Evolutionary conservation across 2,113 vertebrate species (phyloP), one percentile per base, ranked within the genome.

Genomic region (Daphoenositta chrysoptera): DNA sequence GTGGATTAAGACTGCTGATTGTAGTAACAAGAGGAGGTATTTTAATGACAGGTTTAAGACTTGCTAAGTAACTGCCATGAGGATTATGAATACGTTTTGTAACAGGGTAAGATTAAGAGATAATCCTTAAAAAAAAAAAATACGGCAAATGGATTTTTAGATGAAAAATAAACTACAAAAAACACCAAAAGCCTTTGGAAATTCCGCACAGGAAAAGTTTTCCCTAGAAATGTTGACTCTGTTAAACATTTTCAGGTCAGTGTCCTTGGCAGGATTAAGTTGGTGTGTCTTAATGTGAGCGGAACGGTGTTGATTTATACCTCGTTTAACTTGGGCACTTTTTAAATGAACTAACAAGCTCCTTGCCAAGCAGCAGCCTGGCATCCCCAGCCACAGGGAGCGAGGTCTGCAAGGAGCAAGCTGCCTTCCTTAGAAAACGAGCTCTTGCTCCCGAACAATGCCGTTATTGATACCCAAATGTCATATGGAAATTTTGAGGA

Each of bases 11-110:
- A 40, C 91, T 92, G 92, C 82, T 96, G 95, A 95, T 96, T 87
- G 91, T 96, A 91, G 93, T 78, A 95, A 92, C 95, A 91, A 89
- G 90, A 97, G 88, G 87, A 95, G 58, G 65, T 88, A 87, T 30
- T 73, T 96, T 93, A 97, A 96, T 97, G 97, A 98, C 97, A 98
- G 96, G 93, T 97, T 98, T 98, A 98, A 98, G 96, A 98, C 90
- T 97, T 98, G 95, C 94, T 97, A 97, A 97, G 94, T 96, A 95
- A 95, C 94, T 96, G 94, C 88, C 85, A 73, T 50, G 76, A 95
- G 87, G 88, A 95, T 96, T 96, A 94, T 95, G 83, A 95, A 97
- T 96, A 95, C 56, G 63, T 89, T 92, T 60, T 89, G 76, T 96
- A 97, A 94, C 95, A 69, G 60, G 91, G 87, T 93, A 90, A 97